These are phyloP conservation scores for Rhabdornis inornatus DNA, from an alignment of 2,113 vertebrate species.

Conservation along the genomic window DNA sequence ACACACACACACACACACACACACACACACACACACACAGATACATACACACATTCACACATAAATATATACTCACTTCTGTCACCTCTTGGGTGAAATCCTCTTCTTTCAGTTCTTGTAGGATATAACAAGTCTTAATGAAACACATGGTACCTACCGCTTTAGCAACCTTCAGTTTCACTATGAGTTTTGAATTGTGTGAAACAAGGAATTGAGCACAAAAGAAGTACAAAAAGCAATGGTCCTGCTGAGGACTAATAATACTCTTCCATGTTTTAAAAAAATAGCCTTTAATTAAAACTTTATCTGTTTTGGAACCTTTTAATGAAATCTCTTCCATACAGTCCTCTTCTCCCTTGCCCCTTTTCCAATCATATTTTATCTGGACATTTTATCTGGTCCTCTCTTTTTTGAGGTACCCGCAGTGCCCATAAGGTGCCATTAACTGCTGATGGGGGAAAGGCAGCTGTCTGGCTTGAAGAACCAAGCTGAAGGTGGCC, in stretches of 20 bases:
- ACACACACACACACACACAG: background rate
- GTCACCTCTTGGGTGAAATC: background rate
- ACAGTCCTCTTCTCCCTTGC: background rate
- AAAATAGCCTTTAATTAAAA: background rate
- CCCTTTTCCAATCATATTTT: background rate
- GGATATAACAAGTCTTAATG: background rate
- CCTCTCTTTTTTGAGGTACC: background rate
- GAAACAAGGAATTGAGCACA: background rate
- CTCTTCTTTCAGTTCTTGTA: background rate
- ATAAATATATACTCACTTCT: background rate
- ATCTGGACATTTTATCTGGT: background rate
- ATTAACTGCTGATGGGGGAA: background rate
- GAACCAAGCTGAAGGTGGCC: background rate
- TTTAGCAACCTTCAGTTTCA: background rate
- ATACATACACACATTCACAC: background rate
- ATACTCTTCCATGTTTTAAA: background rate
- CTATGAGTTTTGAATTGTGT: background rate
- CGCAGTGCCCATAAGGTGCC: fast-evolving
- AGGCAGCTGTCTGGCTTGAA: background rate
- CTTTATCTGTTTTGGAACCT: background rate
- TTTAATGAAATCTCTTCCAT: background rate
- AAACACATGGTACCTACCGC: background rate
- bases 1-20: background rate
- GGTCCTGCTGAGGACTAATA: background rate
- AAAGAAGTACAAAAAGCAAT: background rate